These are phyloP conservation scores for Lacanobia oleracea DNA, from an alignment of 2,888 invertebrate species.

Conservation along the genomic window DNA sequence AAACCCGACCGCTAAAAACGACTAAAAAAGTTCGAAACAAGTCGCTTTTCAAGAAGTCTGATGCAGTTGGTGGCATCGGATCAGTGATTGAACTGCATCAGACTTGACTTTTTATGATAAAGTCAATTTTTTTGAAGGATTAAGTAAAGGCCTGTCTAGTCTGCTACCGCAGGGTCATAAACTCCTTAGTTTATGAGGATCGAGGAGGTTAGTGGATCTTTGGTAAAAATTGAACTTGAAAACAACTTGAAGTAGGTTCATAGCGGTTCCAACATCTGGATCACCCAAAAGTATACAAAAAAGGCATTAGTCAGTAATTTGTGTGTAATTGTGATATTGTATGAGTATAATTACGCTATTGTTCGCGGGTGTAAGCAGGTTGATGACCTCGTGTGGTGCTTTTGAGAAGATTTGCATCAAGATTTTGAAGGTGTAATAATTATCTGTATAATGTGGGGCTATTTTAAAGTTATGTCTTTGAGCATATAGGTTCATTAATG, in stretches of 20 bases:
- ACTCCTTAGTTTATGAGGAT: too few species aligned
- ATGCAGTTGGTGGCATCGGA: too few species aligned
- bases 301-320: conserved; percentile 44
- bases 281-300: conserved; percentile 36
- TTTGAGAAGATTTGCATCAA: background rate
- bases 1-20: too few species aligned
- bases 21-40: too few species aligned
- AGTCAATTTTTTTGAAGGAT: too few species aligned
- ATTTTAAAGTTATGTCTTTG: background rate
- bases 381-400: conserved; percentile 55
- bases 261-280: conserved; percentile 36
- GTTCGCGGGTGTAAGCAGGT: conserved; percentile 46
- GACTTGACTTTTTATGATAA: too few species aligned
- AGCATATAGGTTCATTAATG: background rate
- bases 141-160: too few species aligned
- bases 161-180: too few species aligned
- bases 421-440: background rate
- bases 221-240: too few species aligned
- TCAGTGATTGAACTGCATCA: too few species aligned
- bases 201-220: too few species aligned
- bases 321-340: conserved; percentile 54
- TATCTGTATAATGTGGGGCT: background rate
- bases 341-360: conserved; percentile 63
- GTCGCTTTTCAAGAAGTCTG: too few species aligned
- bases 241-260: background rate